Conservation (phyloP, 2,797 vertebrate genomes). For the Hozukius guyotensis region DNA sequence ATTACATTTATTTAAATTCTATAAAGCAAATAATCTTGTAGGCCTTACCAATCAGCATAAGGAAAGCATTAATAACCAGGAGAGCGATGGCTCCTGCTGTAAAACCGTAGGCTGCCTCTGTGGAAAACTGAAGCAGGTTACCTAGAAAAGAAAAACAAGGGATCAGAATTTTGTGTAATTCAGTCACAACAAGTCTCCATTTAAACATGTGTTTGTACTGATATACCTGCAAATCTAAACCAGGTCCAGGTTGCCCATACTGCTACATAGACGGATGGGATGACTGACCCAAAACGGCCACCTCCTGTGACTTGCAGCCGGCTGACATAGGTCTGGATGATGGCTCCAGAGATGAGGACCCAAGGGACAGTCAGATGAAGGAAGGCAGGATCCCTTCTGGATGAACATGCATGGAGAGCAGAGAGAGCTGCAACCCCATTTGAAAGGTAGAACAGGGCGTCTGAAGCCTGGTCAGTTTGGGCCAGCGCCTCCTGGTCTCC, state of each 20-base stretch:
- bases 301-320: constrained; percentile 84
- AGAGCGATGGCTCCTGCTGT: constrained; percentile 86
- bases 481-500: background rate
- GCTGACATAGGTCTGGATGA: constrained; percentile 86
- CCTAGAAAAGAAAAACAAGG: constrained; percentile 65
- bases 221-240: constrained; percentile 88
- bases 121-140: constrained; percentile 67
- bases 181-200: background rate
- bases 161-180: background rate
- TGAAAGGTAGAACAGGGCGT: constrained; percentile 87
- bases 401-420: constrained; percentile 71
- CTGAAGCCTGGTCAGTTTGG: constrained; percentile 72
- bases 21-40: background rate
- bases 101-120: constrained; percentile 76
- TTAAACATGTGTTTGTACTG: background rate
- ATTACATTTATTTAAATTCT: rapidly evolving
- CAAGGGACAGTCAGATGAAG: constrained; percentile 85
- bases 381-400: constrained; percentile 44
- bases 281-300: constrained; percentile 83
- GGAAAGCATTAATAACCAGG: constrained; percentile 86
- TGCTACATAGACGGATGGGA: constrained; percentile 85
- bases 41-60: constrained; percentile 86
- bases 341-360: constrained; percentile 86
- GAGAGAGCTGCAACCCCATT: constrained; percentile 88
- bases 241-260: constrained; percentile 91